These are phyloP conservation scores for Drosophila borealis DNA, from an alignment of 2,888 invertebrate genomes.

Conservation along the genomic window DNA sequence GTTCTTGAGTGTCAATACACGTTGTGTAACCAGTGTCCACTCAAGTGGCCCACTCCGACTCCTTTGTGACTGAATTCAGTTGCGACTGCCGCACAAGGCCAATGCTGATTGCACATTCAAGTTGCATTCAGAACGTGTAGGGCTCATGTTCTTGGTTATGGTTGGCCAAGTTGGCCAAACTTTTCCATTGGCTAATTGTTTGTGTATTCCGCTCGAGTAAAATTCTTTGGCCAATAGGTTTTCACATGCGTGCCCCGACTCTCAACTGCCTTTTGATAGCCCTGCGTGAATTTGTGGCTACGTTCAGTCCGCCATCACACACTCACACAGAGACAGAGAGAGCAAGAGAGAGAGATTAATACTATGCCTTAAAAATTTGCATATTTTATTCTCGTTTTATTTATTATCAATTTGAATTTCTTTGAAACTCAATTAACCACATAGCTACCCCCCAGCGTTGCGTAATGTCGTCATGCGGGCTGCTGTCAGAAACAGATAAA, in stretches of 20 bases:
- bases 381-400: conserved; percentile 13
- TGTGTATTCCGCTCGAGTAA: conserved; percentile 22
- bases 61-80: conserved; percentile 4
- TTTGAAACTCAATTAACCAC: conserved; percentile 27
- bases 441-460: neutral
- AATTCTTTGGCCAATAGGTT: neutral
- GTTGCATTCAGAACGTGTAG: conserved; percentile 1
- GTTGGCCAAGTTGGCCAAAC: conserved; percentile 27
- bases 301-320: too few relatives aligned
- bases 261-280: neutral
- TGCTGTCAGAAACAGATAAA: conserved; percentile 54
- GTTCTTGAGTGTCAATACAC: neutral
- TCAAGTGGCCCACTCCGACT: conserved; percentile 3
- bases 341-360: too few relatives aligned
- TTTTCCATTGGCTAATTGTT: conserved; percentile 50
- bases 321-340: too few relatives aligned
- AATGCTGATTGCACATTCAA: conserved; percentile 29
- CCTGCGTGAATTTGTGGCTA: neutral
- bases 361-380: neutral
- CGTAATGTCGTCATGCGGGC: conserved; percentile 12
- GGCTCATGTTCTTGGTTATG: conserved; percentile 2
- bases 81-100: conserved; percentile 17
- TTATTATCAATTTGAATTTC: conserved; percentile 29
- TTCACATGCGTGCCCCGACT: neutral
- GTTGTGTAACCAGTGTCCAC: neutral